Base-by-base conservation (phyloP, 2,797 vertebrate species). In the Bovichtus variegatus region DNA sequence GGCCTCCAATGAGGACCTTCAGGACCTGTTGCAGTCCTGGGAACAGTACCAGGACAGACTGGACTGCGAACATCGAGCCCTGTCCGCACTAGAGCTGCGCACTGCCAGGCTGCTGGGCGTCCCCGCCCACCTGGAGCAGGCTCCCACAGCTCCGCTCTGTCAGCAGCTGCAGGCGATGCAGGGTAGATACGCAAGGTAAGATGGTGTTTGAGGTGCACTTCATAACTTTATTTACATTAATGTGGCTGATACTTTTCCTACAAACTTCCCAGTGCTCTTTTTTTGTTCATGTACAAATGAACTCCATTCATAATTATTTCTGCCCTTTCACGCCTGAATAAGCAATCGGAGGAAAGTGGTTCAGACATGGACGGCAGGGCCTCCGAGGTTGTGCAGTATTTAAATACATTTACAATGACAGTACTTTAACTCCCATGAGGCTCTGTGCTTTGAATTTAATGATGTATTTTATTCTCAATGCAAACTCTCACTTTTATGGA, bases 131-230 rank as follows among this genome's bases (percentile, higher is more conserved):
- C 29, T 83, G 1, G 93, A 93, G 40, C 64, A 91, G 47, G 85
- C 90, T 31, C 92, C 94, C 10, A 66, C 91, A n/a, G 72, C 93
- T 29, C 94, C 94, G 0, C 87, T 96, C 13, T 93, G 94, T 68
- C 92, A 95, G 80, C 95, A 96, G 88, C 95, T 99, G 68, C 93
- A 91, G 53, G 80, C 81, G 2, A 97, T 98, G 96, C 96, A 96
- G 54, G 89, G 92, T 4, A 93, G 90, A 41, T 97, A 96, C 76
- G 47, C 73, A 82, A 95, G 93, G 98, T 99, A 86, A 94, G 96
- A 50, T 5, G 36, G 1, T 9, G 27, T 38, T 44, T n/a, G 9
- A 59, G 2, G 5, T 66, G 41, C 47, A 66, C 0, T 29, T 47
- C 4, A 6, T 36, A 9, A 36, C 44, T 51, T 44, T 23, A 21